phyloP scores from a whole-genome alignment of 2,888 invertebrate species.

The Drosophila multiciliata region DNA sequence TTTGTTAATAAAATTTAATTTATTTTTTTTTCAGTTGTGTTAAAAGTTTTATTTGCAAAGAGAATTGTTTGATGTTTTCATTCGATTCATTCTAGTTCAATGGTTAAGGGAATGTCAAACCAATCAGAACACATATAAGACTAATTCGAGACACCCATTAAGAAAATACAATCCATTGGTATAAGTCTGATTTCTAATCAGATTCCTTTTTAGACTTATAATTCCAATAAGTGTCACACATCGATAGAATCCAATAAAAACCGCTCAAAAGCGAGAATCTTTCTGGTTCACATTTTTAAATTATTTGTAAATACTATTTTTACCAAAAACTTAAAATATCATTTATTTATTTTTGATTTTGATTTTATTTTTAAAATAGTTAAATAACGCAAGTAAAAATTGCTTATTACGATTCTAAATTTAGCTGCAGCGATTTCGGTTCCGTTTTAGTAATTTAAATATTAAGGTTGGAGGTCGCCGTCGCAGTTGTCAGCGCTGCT shows the following conservation, averaged over 20 bases:
- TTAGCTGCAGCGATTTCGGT: constrained; percentile 1
- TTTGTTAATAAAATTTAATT: too few species aligned
- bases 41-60: too few species aligned
- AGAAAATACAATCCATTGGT: not conserved
- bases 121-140: not conserved
- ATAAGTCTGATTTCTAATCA: not conserved
- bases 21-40: too few species aligned
- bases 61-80: too few species aligned
- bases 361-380: not conserved
- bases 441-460: constrained; percentile 7
- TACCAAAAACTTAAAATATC: not conserved
- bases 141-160: not conserved
- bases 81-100: too few species aligned
- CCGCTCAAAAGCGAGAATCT: not conserved
- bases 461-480: constrained; percentile 35
- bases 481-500: constrained; percentile 28
- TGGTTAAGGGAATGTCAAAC: not conserved
- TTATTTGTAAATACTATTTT: not conserved
- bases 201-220: accelerated
- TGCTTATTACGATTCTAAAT: not conserved
- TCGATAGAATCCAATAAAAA: not conserved
- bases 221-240: not conserved
- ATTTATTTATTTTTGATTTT: too few species aligned
- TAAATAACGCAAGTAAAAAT: not conserved
- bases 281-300: not conserved